phyloP scores from a whole-genome alignment of 2,888 invertebrate genomes.

The Criorhina ranunculi region DNA sequence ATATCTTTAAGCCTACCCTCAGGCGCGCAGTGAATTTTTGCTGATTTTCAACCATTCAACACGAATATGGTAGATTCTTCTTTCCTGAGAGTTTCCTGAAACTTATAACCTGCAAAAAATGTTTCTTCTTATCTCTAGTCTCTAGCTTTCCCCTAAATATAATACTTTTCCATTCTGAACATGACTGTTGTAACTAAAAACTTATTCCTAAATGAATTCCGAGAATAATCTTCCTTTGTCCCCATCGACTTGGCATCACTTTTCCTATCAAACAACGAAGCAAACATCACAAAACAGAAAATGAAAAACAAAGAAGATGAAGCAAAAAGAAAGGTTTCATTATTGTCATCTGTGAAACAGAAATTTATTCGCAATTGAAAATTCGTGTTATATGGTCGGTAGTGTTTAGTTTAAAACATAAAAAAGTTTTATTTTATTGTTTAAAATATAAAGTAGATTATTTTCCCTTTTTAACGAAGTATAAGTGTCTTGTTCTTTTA shows the following conservation, averaged over 20 bases:
- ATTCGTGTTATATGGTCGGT: conserved; percentile 17
- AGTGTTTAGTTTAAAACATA: conserved; percentile 22
- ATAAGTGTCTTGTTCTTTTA: conserved; percentile 12
- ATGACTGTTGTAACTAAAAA: no score
- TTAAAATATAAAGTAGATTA: neutral
- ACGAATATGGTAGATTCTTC: no score
- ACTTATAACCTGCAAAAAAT: no score
- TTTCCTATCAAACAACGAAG: neutral
- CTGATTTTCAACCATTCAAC: no score
- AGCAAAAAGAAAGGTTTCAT: conserved; percentile 46
- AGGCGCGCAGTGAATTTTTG: no score
- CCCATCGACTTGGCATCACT: conserved; percentile 37
- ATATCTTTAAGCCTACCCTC: no score
- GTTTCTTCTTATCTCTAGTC: neutral
- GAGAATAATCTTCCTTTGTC: no score
- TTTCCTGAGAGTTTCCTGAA: no score
- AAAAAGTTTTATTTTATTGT: no score
- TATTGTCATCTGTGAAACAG: neutral
- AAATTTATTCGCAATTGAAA: conserved; percentile 40
- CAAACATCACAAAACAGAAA: conserved; percentile 31
- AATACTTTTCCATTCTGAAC: no score
- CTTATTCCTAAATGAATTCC: no score
- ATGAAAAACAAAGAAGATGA: conserved; percentile 36
- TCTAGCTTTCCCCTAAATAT: neutral
- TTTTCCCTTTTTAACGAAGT: neutral